A percentile compares a stretch with the other conserved stretches of the same genome.
These are phyloP conservation scores for Lepus oiostolus DNA, from an alignment of 2,797 vertebrate species.

Conservation along the genomic window DNA sequence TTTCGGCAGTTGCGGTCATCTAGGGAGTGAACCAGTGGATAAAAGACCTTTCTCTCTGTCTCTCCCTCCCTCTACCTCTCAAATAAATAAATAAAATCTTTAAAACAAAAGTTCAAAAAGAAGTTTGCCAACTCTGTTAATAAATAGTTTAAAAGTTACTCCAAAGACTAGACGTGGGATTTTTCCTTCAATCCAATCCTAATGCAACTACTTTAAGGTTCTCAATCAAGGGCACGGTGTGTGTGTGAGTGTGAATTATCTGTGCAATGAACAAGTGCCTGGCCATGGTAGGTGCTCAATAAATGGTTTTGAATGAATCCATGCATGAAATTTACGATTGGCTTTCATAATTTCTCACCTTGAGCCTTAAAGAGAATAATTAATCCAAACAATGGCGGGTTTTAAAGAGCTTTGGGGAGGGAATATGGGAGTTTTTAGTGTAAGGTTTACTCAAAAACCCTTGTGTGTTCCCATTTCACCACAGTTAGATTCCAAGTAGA, in stretches of 20 bases:
- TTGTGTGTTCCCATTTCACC: not conserved
- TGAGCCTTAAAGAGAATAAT: constrained; percentile 17
- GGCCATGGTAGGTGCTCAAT: not conserved
- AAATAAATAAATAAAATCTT: too few species aligned
- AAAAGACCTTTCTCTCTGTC: too few species aligned
- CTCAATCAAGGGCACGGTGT: not conserved
- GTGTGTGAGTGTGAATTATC: not conserved
- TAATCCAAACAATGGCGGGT: not conserved
- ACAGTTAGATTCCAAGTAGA: not conserved
- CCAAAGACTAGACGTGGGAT: constrained; percentile 28
- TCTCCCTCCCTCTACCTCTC: too few species aligned
- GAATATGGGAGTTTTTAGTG: not conserved
- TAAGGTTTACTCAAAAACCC: not conserved
- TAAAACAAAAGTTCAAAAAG: not conserved
- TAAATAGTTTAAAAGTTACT: constrained; percentile 47
- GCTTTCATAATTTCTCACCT: not conserved
- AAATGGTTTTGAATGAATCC: constrained; percentile 36
- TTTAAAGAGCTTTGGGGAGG: not conserved
- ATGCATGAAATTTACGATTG: not conserved
- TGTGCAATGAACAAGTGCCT: not conserved
- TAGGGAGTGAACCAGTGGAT: too few species aligned
- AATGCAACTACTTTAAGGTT: constrained; percentile 10
- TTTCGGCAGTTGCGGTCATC: too few species aligned
- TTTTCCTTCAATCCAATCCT: constrained; percentile 34
- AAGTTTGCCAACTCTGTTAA: constrained; percentile 1